Evolutionary conservation across 2,888 invertebrate species (phyloP).

Genomic region (Galerucella calmariensis): DNA sequence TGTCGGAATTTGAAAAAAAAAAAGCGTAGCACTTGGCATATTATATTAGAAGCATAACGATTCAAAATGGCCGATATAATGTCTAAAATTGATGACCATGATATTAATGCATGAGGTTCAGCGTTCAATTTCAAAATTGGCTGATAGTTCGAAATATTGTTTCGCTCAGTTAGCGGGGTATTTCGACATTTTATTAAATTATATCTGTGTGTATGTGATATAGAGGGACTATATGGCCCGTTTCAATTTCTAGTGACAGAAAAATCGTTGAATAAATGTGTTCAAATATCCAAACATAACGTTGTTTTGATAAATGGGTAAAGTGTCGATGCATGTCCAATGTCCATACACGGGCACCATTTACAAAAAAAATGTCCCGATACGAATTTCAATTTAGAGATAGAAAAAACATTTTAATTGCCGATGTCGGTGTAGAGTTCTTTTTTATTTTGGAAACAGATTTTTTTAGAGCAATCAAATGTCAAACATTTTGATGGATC

Average conservation of each 20-base stretch:
- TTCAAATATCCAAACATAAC: conserved; percentile 46
- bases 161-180: conserved; percentile 55
- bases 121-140: conserved; percentile 56
- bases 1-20: conserved; percentile 18
- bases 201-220: conserved; percentile 45
- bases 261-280: conserved; percentile 48
- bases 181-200: conserved; percentile 58
- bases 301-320: conserved; percentile 48
- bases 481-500: conserved; percentile 17
- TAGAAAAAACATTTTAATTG: conserved; percentile 47
- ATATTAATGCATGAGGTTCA: conserved; percentile 52
- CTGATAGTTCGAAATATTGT: conserved; percentile 57
- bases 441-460: conserved; percentile 12
- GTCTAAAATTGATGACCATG: conserved; percentile 51
- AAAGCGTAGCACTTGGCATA: conserved; percentile 7
- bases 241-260: conserved; percentile 50
- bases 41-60: conserved; percentile 25
- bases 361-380: conserved; percentile 42
- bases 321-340: conserved; percentile 37
- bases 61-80: conserved; percentile 43
- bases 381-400: conserved; percentile 44
- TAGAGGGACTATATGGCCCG: conserved; percentile 33
- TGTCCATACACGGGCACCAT: conserved; percentile 35
- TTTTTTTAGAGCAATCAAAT: conserved; percentile 29
- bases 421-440: conserved; percentile 29